Percentiles rank a stretch among this genome's conserved stretches.
phyloP scores from a whole-genome alignment of 2,797 vertebrate genomes.

The Falco rusticolus region DNA sequence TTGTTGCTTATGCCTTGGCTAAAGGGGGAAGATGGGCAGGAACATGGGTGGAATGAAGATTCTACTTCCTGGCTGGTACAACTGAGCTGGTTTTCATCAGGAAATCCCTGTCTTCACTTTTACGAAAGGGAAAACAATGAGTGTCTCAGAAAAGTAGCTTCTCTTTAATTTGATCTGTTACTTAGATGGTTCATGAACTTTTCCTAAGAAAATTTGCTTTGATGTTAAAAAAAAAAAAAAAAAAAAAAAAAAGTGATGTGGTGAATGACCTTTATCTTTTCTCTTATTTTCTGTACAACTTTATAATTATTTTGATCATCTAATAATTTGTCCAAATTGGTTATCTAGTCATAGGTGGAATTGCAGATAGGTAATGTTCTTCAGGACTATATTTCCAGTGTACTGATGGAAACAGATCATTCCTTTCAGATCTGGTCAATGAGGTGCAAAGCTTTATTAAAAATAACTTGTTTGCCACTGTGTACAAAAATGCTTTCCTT shows the following conservation, averaged over 20 bases:
- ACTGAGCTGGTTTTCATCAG: background rate
- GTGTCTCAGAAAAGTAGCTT: background rate
- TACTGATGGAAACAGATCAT: background rate
- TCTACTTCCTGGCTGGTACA: background rate
- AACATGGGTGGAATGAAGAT: background rate
- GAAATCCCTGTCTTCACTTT: background rate
- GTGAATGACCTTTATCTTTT: background rate
- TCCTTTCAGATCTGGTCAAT: background rate
- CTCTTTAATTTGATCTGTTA: background rate
- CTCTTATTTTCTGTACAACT: background rate
- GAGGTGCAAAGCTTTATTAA: background rate
- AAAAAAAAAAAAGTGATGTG: background rate
- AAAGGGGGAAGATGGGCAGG: background rate
- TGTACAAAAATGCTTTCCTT: background rate
- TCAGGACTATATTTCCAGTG: background rate
- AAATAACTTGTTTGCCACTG: background rate
- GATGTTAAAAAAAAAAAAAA: background rate
- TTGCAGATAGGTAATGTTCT: background rate
- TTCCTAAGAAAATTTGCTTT: background rate
- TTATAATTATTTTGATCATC: background rate
- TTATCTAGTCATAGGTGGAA: background rate
- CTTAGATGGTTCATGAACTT: background rate
- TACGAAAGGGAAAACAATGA: background rate
- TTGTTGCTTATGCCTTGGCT: background rate
- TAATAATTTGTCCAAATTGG: background rate